Evolutionary conservation across 2,113 vertebrate genomes (phyloP).

Genomic region (Tringa solitaria): DNA sequence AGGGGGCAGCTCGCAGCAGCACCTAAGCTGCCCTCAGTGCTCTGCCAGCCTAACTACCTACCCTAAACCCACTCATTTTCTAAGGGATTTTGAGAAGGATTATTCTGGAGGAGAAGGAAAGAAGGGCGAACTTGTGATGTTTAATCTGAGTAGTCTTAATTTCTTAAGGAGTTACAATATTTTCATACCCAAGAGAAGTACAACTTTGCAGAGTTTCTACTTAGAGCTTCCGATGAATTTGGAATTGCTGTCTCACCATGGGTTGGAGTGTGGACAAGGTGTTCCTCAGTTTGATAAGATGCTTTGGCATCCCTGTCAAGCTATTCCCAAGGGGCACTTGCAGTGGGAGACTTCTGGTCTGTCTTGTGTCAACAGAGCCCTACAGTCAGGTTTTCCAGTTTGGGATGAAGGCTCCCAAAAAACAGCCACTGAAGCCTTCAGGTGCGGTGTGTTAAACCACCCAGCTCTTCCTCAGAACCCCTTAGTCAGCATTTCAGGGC

Average conservation of each 20-base stretch:
- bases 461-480: neutral
- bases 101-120: neutral
- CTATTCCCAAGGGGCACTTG: neutral
- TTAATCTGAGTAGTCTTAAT: neutral
- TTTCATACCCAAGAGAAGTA: neutral
- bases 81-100: neutral
- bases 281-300: neutral
- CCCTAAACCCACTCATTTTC: neutral
- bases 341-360: neutral
- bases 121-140: neutral
- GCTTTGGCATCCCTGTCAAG: fast-evolving
- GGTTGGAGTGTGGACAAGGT: fast-evolving
- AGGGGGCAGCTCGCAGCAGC: neutral
- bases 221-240: neutral
- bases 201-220: neutral
- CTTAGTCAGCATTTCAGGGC: neutral
- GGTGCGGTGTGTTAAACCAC: neutral
- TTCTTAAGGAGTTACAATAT: neutral
- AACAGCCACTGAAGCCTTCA: neutral
- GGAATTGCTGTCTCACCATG: neutral
- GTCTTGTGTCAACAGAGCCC: neutral
- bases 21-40: neutral
- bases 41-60: neutral
- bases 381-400: neutral
- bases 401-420: neutral